phyloP scores from a whole-genome alignment of 1,140 invertebrate species.

The Maniola jurtina region DNA sequence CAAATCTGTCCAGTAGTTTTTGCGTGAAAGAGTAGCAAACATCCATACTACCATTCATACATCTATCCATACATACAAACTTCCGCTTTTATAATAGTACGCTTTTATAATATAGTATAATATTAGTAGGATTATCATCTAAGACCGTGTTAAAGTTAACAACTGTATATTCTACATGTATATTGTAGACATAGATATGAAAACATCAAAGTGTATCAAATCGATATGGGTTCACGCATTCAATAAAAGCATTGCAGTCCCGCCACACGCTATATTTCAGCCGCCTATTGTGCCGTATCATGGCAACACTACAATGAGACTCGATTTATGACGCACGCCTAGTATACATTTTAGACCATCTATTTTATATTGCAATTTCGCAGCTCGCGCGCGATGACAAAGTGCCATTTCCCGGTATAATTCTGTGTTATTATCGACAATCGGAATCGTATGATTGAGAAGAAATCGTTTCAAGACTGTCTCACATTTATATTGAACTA shows the following conservation, averaged over 20 bases:
- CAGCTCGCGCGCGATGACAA: constrained; percentile 19
- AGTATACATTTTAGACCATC: constrained; percentile 35
- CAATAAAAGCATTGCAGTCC: constrained; percentile 34
- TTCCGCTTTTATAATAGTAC: no score
- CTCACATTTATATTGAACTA: neutral
- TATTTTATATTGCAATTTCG: constrained; percentile 34
- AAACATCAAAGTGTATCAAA: neutral
- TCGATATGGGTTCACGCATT: constrained; percentile 32
- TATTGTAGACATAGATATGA: neutral
- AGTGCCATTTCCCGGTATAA: constrained; percentile 14
- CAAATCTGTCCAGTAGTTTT: no score
- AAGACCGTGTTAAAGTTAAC: neutral
- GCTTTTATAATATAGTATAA: no score
- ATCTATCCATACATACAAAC: no score
- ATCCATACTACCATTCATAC: no score
- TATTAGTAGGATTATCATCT: no score
- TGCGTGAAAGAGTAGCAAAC: no score
- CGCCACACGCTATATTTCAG: constrained; percentile 40
- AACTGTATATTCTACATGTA: neutral
- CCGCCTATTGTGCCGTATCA: constrained; percentile 42
- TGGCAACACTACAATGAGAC: constrained; percentile 40
- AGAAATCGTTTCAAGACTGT: neutral
- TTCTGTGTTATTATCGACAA: constrained; percentile 2
- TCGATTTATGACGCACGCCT: constrained; percentile 44
- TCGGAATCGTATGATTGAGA: neutral